Percentiles rank a stretch among this genome's conserved stretches.
Evolutionary conservation across 2,888 invertebrate species (phyloP).

Genomic region (Lycocerus yunnanus): DNA sequence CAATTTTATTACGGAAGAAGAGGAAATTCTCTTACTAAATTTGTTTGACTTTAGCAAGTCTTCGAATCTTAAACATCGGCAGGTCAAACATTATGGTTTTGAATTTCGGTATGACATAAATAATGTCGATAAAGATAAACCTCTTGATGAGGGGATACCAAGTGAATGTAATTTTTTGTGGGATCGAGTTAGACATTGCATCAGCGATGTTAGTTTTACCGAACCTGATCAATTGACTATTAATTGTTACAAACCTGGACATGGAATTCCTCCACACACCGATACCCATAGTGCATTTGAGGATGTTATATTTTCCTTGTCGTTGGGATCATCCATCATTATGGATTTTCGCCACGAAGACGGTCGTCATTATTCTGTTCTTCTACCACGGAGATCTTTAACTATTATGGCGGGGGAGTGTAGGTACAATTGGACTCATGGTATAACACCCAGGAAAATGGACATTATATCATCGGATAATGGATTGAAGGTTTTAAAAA

Average conservation of each 20-base stretch:
- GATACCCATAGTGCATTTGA: slow-evolving; percentile 96
- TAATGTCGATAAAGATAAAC: slow-evolving; percentile 75
- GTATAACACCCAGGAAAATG: slow-evolving; percentile 81
- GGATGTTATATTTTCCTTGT: slow-evolving; percentile 84
- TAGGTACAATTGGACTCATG: slow-evolving; percentile 81
- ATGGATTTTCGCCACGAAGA: slow-evolving; percentile 85
- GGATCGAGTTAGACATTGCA: slow-evolving; percentile 58
- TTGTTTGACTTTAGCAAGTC: slow-evolving; percentile 61
- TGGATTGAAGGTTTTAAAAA: slow-evolving; percentile 60
- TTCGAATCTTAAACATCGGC: slow-evolving; percentile 72
- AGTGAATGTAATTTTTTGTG: slow-evolving; percentile 69
- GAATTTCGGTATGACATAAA: slow-evolving; percentile 89
- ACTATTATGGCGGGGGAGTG: slow-evolving; percentile 78
- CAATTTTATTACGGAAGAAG: slow-evolving; percentile 71
- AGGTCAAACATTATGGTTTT: slow-evolving; percentile 90
- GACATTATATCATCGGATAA: slow-evolving; percentile 69
- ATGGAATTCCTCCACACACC: slow-evolving; percentile 93
- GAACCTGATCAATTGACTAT: slow-evolving; percentile 83
- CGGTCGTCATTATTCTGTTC: slow-evolving; percentile 63
- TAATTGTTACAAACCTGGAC: slow-evolving; percentile 82
- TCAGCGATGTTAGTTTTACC: slow-evolving; percentile 52
- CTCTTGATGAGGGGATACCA: slow-evolving; percentile 73
- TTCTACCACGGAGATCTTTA: slow-evolving; percentile 73
- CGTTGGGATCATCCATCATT: slow-evolving; percentile 78
- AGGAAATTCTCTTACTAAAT: slow-evolving; percentile 67